phyloP scores from a whole-genome alignment of 2,113 vertebrate genomes.

The Malurus cyaneus region DNA sequence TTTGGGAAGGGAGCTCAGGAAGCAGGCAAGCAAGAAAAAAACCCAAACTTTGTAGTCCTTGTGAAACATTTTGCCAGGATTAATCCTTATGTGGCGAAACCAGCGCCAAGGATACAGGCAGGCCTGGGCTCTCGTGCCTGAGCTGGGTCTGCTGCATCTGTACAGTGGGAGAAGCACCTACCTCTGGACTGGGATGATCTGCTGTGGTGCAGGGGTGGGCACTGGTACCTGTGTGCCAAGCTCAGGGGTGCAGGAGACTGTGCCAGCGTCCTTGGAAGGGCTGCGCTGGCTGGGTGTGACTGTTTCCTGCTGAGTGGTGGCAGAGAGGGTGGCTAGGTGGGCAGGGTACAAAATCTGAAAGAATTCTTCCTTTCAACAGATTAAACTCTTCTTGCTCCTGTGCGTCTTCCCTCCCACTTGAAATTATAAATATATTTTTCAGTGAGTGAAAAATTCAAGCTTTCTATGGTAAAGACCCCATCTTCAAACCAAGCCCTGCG shows the following conservation, averaged over 20 bases:
- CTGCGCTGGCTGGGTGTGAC: background rate
- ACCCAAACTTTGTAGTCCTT: background rate
- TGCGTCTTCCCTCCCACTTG: background rate
- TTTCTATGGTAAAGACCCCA: background rate
- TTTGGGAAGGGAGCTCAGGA: background rate
- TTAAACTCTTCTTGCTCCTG: background rate
- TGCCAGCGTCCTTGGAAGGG: background rate
- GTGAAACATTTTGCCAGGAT: background rate
- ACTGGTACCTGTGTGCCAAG: background rate
- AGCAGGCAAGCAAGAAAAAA: background rate
- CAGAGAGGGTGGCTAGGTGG: background rate
- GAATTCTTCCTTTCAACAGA: background rate
- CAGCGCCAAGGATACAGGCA: background rate
- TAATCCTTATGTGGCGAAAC: background rate
- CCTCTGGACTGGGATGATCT: background rate
- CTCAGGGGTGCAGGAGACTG: background rate
- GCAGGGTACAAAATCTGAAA: background rate
- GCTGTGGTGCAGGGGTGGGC: background rate
- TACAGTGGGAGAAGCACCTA: background rate
- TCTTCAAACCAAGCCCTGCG: background rate
- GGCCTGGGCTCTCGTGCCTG: background rate
- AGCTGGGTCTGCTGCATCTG: background rate
- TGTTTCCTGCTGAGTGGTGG: background rate
- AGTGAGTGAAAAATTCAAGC: background rate
- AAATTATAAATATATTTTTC: constrained; percentile 29